Evolutionary conservation across 2,888 invertebrate genomes (phyloP), one percentile per base, ranked within the genome.

Genomic region (Coleophora deauratella): DNA sequence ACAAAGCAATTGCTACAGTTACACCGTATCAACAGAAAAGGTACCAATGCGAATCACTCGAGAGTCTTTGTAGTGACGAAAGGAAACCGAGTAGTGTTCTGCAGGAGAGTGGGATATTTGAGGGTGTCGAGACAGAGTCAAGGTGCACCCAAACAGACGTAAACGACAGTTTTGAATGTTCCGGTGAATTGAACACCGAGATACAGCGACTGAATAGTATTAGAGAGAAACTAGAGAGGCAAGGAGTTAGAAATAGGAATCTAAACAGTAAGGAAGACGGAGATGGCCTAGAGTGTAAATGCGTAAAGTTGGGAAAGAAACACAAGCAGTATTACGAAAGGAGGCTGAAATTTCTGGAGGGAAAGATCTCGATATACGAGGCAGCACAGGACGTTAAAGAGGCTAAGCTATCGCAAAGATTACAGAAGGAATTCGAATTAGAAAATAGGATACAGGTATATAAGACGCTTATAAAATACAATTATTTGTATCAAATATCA

Each of bases 61-160:
- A 85, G 50, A 82, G 79, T 53, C 72, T 85, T 43, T 77, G 78
- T 50, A 68, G 62, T 45, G 81, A 84, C 46, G 86, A 86, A 44
- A 79, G 72, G 64, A 88, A 75, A 72, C 87, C 82, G 51, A 85
- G 66, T 49, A 88, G 81, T 56, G 79, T 90, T 57, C 76, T 92
- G 27, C 91, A 91, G 59, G 92, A 92, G 60, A 92, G 92, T 57
- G 92, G 92, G 21, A 92, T 92, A 51, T 92, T 92, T 57, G 92
- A 91, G 57, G 90, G 85, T 35, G 87, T 78, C 27, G 87, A 87
- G 51, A 78, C 81, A 43, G 82, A 82, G 46, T 69, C 71, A 33
- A 81, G 72, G 47, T 61, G 75, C 48, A 88, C 88, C 45, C 88
- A 89, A 64, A 89, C 88, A 40, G 89, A 89, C 41, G 79, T 80